Evolutionary conservation across 2,113 vertebrate species (phyloP), one percentile per base, ranked within the genome.

Genomic region (Clarias gariepinus): DNA sequence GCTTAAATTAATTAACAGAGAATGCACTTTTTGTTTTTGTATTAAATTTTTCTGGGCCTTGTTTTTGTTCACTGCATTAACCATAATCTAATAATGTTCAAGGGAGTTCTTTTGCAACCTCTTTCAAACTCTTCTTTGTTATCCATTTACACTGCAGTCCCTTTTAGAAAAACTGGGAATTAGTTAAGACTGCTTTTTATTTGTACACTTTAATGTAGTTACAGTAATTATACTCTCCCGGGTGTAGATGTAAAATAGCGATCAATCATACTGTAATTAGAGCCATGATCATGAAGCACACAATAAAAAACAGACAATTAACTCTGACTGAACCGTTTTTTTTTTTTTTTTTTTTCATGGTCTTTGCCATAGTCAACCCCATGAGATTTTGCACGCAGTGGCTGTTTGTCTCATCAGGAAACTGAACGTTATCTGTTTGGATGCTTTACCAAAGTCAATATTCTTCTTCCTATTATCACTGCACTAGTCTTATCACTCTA

Each of bases 401-500:
- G 88, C 90, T 92, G 89, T 85, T 69, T 91, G 66, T 83, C 86
- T 68, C 33, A 25, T 71, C 47, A 30, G 23, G 61, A 71, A 60
- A 60, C 18, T 61, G 78, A 36, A 61, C 36, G 53, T 69, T 79
- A 57, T 83, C 52, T 47, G 41, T 33, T 11, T 69, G 52, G 33
- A 13, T 21, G 90, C 89, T 91, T 85, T 83, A 90, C 86, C 81
- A 87, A 90, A 92, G 90, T 81, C 85, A 89, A 19, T 4, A 63
- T 33, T 74, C 88, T 91, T 91, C 86, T 92, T 87, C 89, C 81
- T 30, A 23, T 53, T 7, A 64, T 25, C 89, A 60, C 90, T 89
- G 68, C n/a, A 84, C 76, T 68, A 55, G 69, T 84, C 83, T 90
- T 92, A 92, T 94, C 92, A 19, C 63, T 66, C 52, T 87, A 63